phyloP scores from a whole-genome alignment of 2,113 vertebrate species.

The Laticauda colubrina region DNA sequence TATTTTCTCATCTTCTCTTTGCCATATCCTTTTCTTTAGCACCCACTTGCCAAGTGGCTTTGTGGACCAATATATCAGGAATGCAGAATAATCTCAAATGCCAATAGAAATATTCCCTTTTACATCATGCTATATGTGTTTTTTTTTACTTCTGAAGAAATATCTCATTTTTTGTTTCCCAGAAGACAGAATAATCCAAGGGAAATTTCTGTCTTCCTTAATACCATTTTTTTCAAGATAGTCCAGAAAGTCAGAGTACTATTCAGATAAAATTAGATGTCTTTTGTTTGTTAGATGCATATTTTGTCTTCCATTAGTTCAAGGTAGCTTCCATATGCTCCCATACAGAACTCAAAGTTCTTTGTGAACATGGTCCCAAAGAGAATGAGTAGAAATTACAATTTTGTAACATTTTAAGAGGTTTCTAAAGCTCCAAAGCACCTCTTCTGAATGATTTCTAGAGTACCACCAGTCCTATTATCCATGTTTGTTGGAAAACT shows the following conservation, averaged over 20 bases:
- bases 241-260: not conserved
- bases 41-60: not conserved
- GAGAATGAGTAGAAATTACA: not conserved
- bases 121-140: not conserved
- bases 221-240: not conserved
- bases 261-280: not conserved
- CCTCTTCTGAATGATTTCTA: not conserved
- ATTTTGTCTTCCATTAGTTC: not conserved
- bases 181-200: not conserved
- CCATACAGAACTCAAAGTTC: not conserved
- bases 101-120: not conserved
- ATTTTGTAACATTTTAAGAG: not conserved
- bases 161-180: not conserved
- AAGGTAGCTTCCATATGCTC: not conserved
- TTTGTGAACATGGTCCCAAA: not conserved
- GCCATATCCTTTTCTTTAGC: constrained; percentile 20
- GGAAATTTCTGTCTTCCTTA: not conserved
- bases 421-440: not conserved
- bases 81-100: constrained; percentile 3
- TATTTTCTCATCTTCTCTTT: constrained; percentile 33
- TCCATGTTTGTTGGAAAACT: not conserved
- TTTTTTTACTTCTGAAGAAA: not conserved
- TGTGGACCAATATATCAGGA: constrained; percentile 12
- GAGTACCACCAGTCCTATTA: not conserved
- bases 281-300: not conserved